Evolutionary conservation across 2,888 invertebrate genomes (phyloP).

Genomic region (Nipponacmea schrenckii): DNA sequence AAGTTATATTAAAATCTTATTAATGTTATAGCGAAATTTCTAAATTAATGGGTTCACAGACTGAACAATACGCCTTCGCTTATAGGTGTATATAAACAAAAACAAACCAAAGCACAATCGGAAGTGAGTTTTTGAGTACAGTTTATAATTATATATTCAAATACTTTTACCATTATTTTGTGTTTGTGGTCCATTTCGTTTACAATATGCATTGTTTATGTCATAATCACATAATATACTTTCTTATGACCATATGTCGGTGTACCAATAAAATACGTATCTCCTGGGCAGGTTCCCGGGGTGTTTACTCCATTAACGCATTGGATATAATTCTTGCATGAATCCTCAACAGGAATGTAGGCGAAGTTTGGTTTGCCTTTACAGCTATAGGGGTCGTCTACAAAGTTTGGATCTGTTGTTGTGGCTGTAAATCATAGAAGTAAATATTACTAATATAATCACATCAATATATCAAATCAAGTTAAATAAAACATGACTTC

Average conservation of each 20-base stretch:
- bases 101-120: no score
- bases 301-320: not conserved
- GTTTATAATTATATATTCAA: no score
- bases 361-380: not conserved
- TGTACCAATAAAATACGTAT: not conserved
- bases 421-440: not conserved
- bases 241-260: not conserved
- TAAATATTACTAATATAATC: not conserved
- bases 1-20: no score
- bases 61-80: no score
- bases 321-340: not conserved
- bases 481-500: no score
- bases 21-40: no score
- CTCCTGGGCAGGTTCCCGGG: not conserved
- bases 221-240: not conserved
- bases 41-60: no score
- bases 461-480: no score
- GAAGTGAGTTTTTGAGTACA: no score
- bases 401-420: not conserved
- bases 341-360: conserved; percentile 1
- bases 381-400: conserved; percentile 8
- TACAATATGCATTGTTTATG: not conserved
- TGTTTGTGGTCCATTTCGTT: no score
- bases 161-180: no score
- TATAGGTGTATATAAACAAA: no score